Base-by-base conservation (phyloP, 2,113 vertebrate genomes). In the Melanerpes aurifrons region DNA sequence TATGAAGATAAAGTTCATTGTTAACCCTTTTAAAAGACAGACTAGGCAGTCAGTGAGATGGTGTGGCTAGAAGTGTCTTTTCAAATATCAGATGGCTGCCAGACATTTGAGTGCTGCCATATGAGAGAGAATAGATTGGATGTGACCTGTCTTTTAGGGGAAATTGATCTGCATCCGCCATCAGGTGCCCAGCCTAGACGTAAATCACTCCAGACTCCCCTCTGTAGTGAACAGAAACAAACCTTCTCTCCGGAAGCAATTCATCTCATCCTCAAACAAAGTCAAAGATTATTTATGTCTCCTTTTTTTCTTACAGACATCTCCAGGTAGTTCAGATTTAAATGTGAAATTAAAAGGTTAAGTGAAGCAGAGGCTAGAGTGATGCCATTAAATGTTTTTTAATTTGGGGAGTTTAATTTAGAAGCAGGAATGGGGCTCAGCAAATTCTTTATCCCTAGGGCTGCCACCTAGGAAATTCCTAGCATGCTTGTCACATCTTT, bases 41-140 rank as follows among this genome's bases (percentile, higher is more conserved):
- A 75, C 82, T 79, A 73, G 93, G 82, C 94, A 94, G 89, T 76
- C 75, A 40, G 26, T 87, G 72, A 94, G 90, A 92, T 53, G 16
- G 6, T 50, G 50, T 53, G 75, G 68, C 69, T 64, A 80, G 61
- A 59, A 22, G 25, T 63, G 91, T 43, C 53, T 82, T 91, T 82
- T 53, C 72, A 72, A 75, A 68, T 50, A 59, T 31, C 63, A 82
- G 21, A 79, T 31, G 31, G 6, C 85, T 91, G 43, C 10, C 15
- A 85, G 85, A 58, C 11, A 35, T 20, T 35, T 59, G 20, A 80
- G 32, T 58, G 12, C 19, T 85, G 75, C n/a, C 59, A 70, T 56
- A 54, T 3, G 63, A 50, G 29, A 85, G 31, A 72, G 16, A 87
- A 73, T 25, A 89, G 58, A 66, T 73, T 66, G 29, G 25, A 50